phyloP scores from a whole-genome alignment of 2,888 invertebrate genomes.

The Mechanitis mazaeus region DNA sequence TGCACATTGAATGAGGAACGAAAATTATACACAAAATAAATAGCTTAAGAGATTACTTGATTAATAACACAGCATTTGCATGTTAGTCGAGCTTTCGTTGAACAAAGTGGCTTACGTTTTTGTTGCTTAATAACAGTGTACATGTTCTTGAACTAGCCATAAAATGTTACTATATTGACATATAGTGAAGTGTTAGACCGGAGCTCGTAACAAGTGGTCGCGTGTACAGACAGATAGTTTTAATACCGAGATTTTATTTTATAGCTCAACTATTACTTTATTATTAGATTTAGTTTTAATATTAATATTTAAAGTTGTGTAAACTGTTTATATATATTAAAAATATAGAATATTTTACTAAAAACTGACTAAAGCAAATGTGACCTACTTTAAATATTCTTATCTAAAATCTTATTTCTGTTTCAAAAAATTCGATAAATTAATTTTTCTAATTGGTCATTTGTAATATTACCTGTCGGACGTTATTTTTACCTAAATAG shows the following conservation, averaged over 20 bases:
- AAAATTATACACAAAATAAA: background rate
- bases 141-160: background rate
- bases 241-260: background rate
- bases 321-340: too few species aligned
- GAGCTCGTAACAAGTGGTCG: conserved; percentile 53
- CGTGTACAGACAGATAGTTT: conserved; percentile 34
- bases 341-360: too few species aligned
- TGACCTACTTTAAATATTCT: background rate
- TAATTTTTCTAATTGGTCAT: background rate
- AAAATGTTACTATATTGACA: conserved; percentile 3
- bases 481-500: too few species aligned
- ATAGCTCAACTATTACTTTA: too few species aligned
- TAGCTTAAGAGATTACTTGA: conserved; percentile 4
- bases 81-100: conserved; percentile 2
- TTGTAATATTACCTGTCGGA: background rate
- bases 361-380: background rate
- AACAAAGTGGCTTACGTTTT: background rate
- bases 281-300: too few species aligned
- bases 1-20: background rate
- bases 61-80: conserved; percentile 8
- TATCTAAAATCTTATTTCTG: background rate
- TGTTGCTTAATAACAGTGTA: background rate
- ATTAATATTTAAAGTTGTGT: too few species aligned
- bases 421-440: background rate
- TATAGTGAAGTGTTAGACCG: background rate